Percentiles rank a stretch among this genome's conserved stretches.
phyloP scores from a whole-genome alignment of 2,797 vertebrate genomes.

The Rousettus madagascariensis region DNA sequence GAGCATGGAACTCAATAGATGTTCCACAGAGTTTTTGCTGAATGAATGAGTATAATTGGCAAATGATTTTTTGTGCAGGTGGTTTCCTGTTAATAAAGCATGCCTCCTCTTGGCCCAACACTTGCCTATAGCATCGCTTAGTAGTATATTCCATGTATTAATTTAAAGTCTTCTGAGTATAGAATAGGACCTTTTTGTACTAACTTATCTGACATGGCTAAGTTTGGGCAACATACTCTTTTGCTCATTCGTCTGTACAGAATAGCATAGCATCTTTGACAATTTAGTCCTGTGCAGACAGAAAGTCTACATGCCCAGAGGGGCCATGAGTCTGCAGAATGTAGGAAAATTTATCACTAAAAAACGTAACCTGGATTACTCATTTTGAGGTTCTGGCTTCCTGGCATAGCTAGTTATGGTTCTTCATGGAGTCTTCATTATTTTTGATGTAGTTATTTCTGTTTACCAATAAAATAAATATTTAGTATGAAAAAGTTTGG shows the following conservation, averaged over 20 bases:
- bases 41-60: neutral
- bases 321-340: neutral
- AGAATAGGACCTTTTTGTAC: neutral
- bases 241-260: neutral
- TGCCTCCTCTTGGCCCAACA: neutral
- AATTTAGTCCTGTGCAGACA: neutral
- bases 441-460: neutral
- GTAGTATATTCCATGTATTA: neutral
- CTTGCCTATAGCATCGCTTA: neutral
- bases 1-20: neutral
- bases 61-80: neutral
- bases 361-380: neutral
- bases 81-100: neutral
- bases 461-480: neutral
- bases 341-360: neutral
- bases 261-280: neutral
- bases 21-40: neutral
- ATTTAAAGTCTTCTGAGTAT: neutral
- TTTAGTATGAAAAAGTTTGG: neutral
- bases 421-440: neutral
- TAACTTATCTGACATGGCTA: neutral
- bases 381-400: neutral
- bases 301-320: neutral
- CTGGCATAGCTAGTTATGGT: neutral
- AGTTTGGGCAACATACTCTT: neutral